Percentiles rank a stretch among this genome's conserved stretches.
Evolutionary conservation across 2,888 invertebrate genomes (phyloP).

Genomic region (Coelopa pilipes): DNA sequence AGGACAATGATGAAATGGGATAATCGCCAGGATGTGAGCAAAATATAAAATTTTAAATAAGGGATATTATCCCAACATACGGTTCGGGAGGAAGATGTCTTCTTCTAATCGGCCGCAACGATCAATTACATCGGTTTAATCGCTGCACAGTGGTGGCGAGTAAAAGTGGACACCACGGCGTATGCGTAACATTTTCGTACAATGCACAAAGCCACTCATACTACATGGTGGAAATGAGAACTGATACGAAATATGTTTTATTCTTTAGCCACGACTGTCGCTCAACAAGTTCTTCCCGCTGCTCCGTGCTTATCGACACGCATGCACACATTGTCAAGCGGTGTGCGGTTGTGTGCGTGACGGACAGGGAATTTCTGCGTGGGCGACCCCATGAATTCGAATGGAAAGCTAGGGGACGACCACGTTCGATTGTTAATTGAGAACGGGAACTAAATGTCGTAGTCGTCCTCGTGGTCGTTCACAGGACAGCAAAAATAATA

Average conservation of each 20-base stretch:
- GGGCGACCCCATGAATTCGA: too few species aligned
- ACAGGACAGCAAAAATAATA: background rate
- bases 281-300: too few species aligned
- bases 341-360: too few species aligned
- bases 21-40: slow-evolving; percentile 9
- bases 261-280: too few species aligned
- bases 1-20: slow-evolving; percentile 5
- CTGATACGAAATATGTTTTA: too few species aligned
- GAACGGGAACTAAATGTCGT: background rate
- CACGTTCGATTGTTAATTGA: too few species aligned
- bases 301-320: too few species aligned
- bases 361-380: too few species aligned
- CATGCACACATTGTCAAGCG: too few species aligned
- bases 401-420: too few species aligned
- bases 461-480: background rate
- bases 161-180: background rate
- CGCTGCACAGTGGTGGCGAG: background rate
- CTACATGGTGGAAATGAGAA: background rate
- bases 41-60: background rate
- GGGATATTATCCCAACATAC: too few species aligned
- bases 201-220: background rate
- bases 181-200: background rate
- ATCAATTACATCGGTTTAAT: background rate
- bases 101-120: background rate
- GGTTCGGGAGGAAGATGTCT: too few species aligned